A percentile compares a stretch with the other conserved stretches of the same genome.
These are phyloP conservation scores for Ichneumon xanthorius DNA, from an alignment of 2,888 invertebrate genomes.

Conservation along the genomic window DNA sequence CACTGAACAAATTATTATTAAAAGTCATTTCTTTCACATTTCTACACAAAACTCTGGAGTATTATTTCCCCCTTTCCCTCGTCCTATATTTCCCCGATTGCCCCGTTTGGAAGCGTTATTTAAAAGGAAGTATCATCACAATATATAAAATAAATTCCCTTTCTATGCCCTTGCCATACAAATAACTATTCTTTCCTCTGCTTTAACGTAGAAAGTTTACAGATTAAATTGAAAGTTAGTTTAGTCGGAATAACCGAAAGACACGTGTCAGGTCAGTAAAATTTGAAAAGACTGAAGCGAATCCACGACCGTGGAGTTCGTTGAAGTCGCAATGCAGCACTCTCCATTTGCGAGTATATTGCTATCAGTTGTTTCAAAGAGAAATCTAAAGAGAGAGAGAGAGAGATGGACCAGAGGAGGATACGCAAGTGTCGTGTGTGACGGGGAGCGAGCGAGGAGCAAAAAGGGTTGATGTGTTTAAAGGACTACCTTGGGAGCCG, in stretches of 20 bases:
- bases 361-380: neutral
- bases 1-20: too few species aligned
- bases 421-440: neutral
- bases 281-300: neutral
- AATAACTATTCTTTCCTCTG: too few species aligned
- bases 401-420: neutral
- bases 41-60: too few species aligned
- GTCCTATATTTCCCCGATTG: too few species aligned
- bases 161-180: too few species aligned
- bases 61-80: too few species aligned
- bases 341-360: neutral
- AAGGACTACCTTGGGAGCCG: constrained; percentile 80
- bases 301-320: constrained; percentile 23
- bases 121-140: too few species aligned
- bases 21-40: too few species aligned
- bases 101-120: too few species aligned
- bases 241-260: neutral
- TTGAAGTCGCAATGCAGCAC: constrained; percentile 21
- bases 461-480: neutral
- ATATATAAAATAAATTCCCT: too few species aligned
- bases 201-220: too few species aligned
- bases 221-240: too few species aligned
- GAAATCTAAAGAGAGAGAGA: neutral
- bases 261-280: neutral
- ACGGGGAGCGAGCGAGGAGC: neutral